Evolutionary conservation across 2,797 vertebrate genomes (phyloP).

Genomic region (Paguma larvata): DNA sequence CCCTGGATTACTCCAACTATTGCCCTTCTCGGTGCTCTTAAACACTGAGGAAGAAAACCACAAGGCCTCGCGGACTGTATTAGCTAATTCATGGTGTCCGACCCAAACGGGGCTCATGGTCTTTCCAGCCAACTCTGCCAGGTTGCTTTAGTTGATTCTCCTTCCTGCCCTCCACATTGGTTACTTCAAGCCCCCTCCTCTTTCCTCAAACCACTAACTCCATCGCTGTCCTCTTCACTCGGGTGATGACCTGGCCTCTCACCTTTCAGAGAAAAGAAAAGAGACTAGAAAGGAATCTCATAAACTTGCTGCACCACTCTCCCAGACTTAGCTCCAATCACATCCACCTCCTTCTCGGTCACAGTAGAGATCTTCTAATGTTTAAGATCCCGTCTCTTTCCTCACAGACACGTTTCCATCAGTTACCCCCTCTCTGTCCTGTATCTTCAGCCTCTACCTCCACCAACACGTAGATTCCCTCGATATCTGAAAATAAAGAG

Average conservation of each 20-base stretch:
- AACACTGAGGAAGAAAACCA: neutral
- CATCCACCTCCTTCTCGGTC: neutral
- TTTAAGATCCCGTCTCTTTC: neutral
- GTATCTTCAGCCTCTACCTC: neutral
- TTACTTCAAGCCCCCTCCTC: neutral
- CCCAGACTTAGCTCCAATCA: too few relatives aligned
- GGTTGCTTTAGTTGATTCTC: neutral
- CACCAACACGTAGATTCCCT: neutral
- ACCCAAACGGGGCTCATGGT: neutral
- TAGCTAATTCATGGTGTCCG: too few relatives aligned
- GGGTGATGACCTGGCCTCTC: neutral
- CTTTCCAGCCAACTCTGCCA: neutral
- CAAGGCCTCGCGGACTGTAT: neutral
- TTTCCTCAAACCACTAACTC: neutral
- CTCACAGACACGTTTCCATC: neutral
- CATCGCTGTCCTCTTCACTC: neutral
- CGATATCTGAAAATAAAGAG: neutral
- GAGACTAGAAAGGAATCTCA: neutral
- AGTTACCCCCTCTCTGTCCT: neutral
- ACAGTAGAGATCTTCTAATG: neutral
- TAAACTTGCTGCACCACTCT: neutral
- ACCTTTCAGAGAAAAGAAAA: neutral
- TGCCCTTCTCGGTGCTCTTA: neutral
- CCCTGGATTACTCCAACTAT: neutral
- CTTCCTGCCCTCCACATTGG: neutral